Evolutionary conservation across 2,113 vertebrate genomes (phyloP), one percentile per base, ranked within the genome.

Genomic region (Ptilorrhoa leucosticta): DNA sequence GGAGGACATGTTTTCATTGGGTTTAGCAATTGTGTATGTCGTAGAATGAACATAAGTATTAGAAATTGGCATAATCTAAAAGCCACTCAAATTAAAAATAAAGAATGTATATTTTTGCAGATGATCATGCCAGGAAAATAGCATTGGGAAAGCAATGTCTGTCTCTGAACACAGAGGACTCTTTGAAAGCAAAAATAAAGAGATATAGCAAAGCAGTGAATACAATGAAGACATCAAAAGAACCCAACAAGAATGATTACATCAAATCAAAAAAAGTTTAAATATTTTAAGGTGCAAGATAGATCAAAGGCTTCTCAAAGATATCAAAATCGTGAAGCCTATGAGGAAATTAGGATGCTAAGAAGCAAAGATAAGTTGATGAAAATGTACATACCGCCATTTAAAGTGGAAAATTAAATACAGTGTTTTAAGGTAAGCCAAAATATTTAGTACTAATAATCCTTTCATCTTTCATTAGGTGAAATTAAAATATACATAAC

Each of bases 381-480:
- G 42, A 86, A 90, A 95, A 80, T 7, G 10, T 57, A 15, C 51
- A 45, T 53, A 45, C 6, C 0, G 0, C 37, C 23, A 65, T 69
- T 83, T 83, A 69, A 72, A 83, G 26, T 37, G 20, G 53, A 80
- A 91, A 90, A 85, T 72, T 20, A 68, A 95, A 90, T 33, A n/a
- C 3, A 15, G 15, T 76, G 21, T 72, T 79, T 40, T 57, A 61
- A 20, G 18, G 16, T 77, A 40, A 86, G n/a, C 23, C 79, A 94
- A 82, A 95, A 83, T 92, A 70, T 85, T 95, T 90, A 48, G 19
- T 69, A 57, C 15, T 76, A 79, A 89, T 93, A 76, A 69, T 42
- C 2, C 26, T 92, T 86, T 92, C 23, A 50, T 72, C 23, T 65
- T 94, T 80, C 78, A 85, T 76, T 83, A 80, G 26, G 2, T 65